A percentile compares a stretch with the other conserved stretches of the same genome.
Conservation (phyloP, 2,113 vertebrate species). For the Probosciger aterrimus region DNA sequence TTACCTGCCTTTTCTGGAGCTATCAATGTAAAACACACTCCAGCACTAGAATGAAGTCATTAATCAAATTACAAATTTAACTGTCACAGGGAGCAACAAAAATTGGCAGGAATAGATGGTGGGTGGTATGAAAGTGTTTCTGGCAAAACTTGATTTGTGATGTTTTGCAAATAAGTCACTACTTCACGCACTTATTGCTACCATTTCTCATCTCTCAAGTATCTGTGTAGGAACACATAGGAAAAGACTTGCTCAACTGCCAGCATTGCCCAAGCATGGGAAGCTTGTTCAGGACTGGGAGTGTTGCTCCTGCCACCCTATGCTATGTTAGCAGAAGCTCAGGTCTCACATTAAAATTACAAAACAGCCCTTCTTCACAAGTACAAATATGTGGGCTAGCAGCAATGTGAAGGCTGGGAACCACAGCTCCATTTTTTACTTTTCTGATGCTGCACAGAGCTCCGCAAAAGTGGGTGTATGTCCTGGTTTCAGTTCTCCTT, state of each 20-base stretch:
- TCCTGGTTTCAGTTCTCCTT: neutral
- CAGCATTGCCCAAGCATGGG: neutral
- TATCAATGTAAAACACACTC: neutral
- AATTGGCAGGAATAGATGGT: neutral
- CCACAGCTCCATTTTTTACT: accelerated
- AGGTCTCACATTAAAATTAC: neutral
- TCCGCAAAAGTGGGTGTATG: neutral
- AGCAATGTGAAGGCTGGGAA: neutral
- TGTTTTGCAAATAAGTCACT: conserved; percentile 12
- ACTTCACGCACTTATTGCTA: neutral
- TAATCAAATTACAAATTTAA: conserved; percentile 34
- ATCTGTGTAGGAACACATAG: neutral
- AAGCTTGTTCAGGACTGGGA: neutral
- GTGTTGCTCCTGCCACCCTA: neutral
- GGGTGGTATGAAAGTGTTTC: neutral
- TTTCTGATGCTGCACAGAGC: neutral
- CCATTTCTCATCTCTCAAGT: neutral
- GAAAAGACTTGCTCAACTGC: neutral
- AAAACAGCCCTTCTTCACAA: neutral
- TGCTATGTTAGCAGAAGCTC: neutral
- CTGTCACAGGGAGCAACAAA: neutral
- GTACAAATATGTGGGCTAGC: no score
- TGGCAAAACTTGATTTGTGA: neutral
- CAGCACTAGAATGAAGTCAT: neutral
- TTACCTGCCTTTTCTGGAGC: neutral